Base-by-base conservation (phyloP, 92 coral and sea anemone genomes). In the Porites rus region DNA sequence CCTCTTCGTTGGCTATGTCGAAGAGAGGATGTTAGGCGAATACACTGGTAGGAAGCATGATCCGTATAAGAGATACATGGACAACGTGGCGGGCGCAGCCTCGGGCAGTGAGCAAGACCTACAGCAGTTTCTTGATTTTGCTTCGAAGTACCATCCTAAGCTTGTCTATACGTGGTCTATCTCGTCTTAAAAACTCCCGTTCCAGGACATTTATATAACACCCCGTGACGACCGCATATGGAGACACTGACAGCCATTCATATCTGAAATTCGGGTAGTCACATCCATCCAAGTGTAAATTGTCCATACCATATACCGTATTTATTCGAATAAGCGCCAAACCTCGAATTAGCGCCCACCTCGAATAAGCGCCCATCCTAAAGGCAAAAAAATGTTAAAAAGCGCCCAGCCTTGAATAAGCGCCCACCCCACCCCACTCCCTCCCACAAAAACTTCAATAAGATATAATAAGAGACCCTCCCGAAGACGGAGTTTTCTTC, bases 41-140 rank as follows among this genome's bases (percentile, higher is more conserved):
- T 77, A 77, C 28, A 54, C 43, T 22, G 71, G 69, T 4, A 8
- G 2, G 10, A 77, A 60, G 60, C 82, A 72, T 19, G 69, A 60
- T 12, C 12, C 56, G 1, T 62, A 56, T 21, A 59, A 77, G n/a
- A 21, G 70, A 18, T 61, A 18, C 82, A 77, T 77, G 51, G 82
- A 77, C 19, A 69, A 77, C 17, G 82, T 77, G n/a, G 82, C 82
- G 6, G 72, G 82, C 22, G 82, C 82, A 66, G 70, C 52, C 12
- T 60, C 72, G 7, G 59, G 72, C 22, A 61, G 18, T 6, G 50
- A 60, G 19, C 25, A 61, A 2, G 82, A 60, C 10, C 50, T 24
- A 24, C 25, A 24, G 25, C 25, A 24, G 25, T 24, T 24, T 24
- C 25, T 24, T 24, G 25, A 24, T 24, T 24, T 24, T 24, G 82